Base-by-base conservation (phyloP, 2,113 vertebrate species). In the Tachuris rubrigastra region DNA sequence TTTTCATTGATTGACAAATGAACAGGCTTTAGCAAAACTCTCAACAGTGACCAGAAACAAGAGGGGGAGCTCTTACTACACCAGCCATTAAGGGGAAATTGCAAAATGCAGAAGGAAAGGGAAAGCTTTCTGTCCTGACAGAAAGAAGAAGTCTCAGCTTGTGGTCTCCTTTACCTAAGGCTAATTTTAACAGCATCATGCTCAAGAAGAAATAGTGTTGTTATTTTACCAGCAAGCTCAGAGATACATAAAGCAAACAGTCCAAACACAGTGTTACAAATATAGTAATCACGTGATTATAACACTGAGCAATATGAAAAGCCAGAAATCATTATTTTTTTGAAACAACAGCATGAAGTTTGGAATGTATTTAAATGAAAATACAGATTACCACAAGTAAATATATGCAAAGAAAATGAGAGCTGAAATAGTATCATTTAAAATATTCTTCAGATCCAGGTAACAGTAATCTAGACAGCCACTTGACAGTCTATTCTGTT, bases 51-150 rank as follows among this genome's bases (percentile, higher is more conserved):
- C 23, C 35, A 87, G 39, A 78, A 91, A 69, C 89, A 62, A 89
- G 31, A 82, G 89, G 58, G 83, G 89, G 81, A 96, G 93, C 91
- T 89, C 93, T 95, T 76, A 87, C 66, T 76, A 24, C 75, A 83
- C 24, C 46, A 79, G 25, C 8, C 6, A 31, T 16, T 30, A 21
- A 19, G 13, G 12, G 12, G 12, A 95, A 92, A 69, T 7, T 27
- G 16, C 25, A 18, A 71, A 92, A 44, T 14, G 7, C 79, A 68
- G 42, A 62, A 85, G 71, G 37, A 39, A 69, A 52, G 14, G 8
- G 30, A 80, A 80, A 85, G 21, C 6, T 76, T 31, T 68, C 60
- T 1, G 3, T n/a, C 31, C 50, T 69, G 31, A 49, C 35, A 87
- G 44, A 58, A 69, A 76, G 18, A 20, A 87, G 16, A 58, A 55